Percentiles rank a stretch among this genome's conserved stretches.
Conservation (phyloP, 1,140 invertebrate species). For the Heliconius nattereri region DNA sequence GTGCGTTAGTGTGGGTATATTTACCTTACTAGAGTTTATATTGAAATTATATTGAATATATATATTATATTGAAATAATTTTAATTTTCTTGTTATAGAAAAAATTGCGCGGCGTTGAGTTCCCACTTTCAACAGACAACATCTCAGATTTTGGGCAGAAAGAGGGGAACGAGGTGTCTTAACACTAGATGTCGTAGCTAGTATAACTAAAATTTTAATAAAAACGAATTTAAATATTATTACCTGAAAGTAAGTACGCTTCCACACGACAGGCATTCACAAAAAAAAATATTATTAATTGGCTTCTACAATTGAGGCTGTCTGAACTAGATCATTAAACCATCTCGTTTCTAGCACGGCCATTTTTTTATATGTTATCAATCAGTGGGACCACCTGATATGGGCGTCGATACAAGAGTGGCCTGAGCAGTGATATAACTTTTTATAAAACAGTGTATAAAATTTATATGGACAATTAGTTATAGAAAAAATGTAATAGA, state of each 20-base stretch:
- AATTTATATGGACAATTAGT: not conserved
- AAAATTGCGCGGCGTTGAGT: too few species aligned
- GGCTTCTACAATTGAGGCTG: not conserved
- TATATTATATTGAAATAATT: too few species aligned
- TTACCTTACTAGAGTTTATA: too few species aligned
- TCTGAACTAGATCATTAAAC: constrained; percentile 1
- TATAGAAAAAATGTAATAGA: too few species aligned
- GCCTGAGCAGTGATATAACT: not conserved
- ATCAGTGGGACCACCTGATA: constrained; percentile 15
- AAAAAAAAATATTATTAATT: constrained; percentile 7
- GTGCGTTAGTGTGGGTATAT: too few species aligned
- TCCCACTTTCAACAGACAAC: too few species aligned
- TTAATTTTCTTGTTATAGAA: too few species aligned
- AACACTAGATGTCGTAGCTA: too few species aligned
- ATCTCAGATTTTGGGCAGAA: too few species aligned
- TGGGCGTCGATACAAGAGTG: not conserved
- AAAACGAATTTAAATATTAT: not conserved
- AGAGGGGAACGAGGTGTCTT: too few species aligned
- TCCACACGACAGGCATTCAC: not conserved
- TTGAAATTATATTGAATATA: too few species aligned
- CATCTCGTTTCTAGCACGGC: constrained; percentile 4
- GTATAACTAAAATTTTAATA: too few species aligned
- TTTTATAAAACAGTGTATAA: not conserved
- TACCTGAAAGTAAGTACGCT: not conserved
- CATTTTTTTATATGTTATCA: constrained; percentile 10